Evolutionary conservation across 2,113 vertebrate species (phyloP).

Genomic region (Saiga tatarica): DNA sequence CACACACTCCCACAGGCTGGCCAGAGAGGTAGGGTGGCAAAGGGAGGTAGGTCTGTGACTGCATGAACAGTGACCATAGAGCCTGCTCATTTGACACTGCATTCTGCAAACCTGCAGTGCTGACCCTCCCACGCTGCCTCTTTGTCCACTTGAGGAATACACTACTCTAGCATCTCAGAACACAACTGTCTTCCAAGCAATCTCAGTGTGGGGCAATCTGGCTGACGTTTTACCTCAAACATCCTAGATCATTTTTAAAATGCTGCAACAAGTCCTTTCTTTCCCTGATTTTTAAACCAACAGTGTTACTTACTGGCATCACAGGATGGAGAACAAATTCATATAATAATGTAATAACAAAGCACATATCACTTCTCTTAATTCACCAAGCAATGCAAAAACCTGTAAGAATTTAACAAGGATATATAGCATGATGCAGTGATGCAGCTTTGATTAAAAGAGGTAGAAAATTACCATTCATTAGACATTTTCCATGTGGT

Average conservation of each 20-base stretch:
- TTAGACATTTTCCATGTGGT: background rate
- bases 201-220: background rate
- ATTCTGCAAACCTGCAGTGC: background rate
- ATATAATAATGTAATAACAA: background rate
- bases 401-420: background rate
- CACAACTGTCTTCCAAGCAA: background rate
- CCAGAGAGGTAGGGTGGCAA: background rate
- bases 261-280: background rate
- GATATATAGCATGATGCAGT: background rate
- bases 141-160: background rate
- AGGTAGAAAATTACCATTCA: background rate
- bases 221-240: background rate
- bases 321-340: slow-evolving; percentile 9
- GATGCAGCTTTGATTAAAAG: background rate
- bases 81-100: background rate
- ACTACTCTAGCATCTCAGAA: background rate
- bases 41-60: background rate
- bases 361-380: background rate
- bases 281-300: background rate
- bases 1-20: background rate
- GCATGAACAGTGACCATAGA: background rate
- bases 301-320: background rate
- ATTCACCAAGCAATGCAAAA: background rate
- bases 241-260: background rate
- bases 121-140: background rate